Evolutionary conservation across 2,888 invertebrate genomes (phyloP), one percentile per base, ranked within the genome.

Genomic region (Leptopilina drosophilae): DNA sequence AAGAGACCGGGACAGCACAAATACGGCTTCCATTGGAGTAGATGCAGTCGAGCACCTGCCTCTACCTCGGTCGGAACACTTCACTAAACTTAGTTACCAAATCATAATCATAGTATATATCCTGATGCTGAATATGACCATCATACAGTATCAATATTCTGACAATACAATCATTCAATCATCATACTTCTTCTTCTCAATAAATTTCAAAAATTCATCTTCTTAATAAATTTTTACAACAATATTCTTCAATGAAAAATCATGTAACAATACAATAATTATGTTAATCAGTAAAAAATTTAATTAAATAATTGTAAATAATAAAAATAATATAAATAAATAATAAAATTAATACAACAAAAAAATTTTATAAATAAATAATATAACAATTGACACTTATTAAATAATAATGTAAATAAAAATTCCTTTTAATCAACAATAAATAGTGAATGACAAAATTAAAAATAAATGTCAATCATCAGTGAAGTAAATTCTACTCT

Each of bases 1-100:
- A 87, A 86, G 85, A 85, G 80, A 85, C 80, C 84, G 81, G 84
- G 82, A 83, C 83, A 82, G 80, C 83, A 81, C 78, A 77, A 79
- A 81, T 90, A 89, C 46, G 90, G 90, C 90, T 90, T 90, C 90
- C 82, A 79, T 79, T 79, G 81, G 84, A 84, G 77, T 84, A 82
- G 81, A 79, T 77, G 80, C 82, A 84, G 88, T 85, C 77, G 79
- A 83, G 80, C 85, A 85, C 83, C 86, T 85, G 87, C 85, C 83
- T 78, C 85, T 85, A 85, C 85, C 83, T 78, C 82, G 65, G 77
- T 40, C 67, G 67, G 80, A 73, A 80, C 75, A 79, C 65, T 62
- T 73, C 78, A 78, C 75, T 82, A 80, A 79, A 80, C 77, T 82
- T 80, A 80, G 83, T 83, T 80, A 82, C 78, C 79, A 75, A 80